Percentiles rank a stretch among this genome's conserved stretches.
phyloP scores from a whole-genome alignment of 2,113 vertebrate species.

The Dermatemys mawii region DNA sequence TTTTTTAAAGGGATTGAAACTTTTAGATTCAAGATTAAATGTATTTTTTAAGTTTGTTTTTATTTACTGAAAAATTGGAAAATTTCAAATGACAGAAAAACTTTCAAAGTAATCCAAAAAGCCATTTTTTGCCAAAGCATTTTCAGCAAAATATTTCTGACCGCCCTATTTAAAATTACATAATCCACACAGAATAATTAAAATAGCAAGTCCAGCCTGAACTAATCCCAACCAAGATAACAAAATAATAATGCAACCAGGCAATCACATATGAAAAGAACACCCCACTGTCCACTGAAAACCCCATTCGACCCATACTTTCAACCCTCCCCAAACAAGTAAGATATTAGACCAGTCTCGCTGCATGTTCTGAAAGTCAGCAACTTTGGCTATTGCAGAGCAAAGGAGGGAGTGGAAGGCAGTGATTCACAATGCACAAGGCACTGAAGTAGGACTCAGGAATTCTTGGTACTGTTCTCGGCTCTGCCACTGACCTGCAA shows the following conservation, averaged over 20 bases:
- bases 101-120: background rate
- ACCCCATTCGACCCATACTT: background rate
- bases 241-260: background rate
- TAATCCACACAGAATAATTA: background rate
- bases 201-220: background rate
- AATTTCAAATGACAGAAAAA: background rate
- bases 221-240: background rate
- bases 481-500: background rate
- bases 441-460: background rate
- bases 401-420: background rate
- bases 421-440: accelerated
- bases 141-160: background rate
- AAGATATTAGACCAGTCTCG: background rate
- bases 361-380: background rate
- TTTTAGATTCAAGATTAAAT: background rate
- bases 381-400: background rate
- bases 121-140: background rate
- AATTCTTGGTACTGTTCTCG: background rate
- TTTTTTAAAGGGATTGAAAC: background rate
- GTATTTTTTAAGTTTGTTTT: background rate
- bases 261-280: background rate
- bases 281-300: background rate
- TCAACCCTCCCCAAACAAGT: background rate
- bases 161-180: background rate
- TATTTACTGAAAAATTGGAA: background rate